phyloP scores from a whole-genome alignment of 2,113 vertebrate genomes.

The Prunella fulvescens region DNA sequence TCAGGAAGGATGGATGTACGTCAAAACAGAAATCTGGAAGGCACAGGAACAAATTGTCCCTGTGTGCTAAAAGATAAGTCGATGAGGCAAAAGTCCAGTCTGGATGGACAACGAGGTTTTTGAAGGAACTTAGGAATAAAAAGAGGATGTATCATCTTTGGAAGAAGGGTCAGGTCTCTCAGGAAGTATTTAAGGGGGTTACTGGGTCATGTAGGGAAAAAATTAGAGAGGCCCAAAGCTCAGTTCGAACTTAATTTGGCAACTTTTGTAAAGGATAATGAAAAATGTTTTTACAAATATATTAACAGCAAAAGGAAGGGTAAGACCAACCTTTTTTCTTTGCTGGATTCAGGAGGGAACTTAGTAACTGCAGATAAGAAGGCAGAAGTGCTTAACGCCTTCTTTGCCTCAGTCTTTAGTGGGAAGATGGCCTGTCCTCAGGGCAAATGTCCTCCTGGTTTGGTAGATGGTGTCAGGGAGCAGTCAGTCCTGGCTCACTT shows the following conservation, averaged over 20 bases:
- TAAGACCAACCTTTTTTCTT: background rate
- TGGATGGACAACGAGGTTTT: background rate
- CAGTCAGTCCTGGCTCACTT: background rate
- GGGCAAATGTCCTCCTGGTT: background rate
- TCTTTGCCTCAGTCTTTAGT: background rate
- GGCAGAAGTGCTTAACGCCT: too few species aligned
- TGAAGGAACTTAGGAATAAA: background rate
- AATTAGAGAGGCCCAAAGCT: too few species aligned
- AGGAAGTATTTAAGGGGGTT: background rate
- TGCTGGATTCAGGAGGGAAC: background rate
- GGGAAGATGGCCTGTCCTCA: background rate
- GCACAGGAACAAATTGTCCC: background rate
- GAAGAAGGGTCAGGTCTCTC: background rate
- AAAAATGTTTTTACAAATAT: background rate
- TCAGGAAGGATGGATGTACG: background rate
- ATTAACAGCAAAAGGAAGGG: background rate
- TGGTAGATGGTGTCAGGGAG: background rate
- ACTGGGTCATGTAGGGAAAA: too few species aligned
- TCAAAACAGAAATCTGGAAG: background rate
- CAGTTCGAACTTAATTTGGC: too few species aligned
- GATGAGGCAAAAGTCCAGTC: background rate
- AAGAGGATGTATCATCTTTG: background rate
- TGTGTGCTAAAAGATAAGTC: background rate
- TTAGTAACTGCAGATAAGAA: background rate
- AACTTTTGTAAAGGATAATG: too few species aligned